A percentile compares a stretch with the other conserved stretches of the same genome.
Conservation (phyloP, 2,113 vertebrate genomes). For the Podarcis muralis region DNA sequence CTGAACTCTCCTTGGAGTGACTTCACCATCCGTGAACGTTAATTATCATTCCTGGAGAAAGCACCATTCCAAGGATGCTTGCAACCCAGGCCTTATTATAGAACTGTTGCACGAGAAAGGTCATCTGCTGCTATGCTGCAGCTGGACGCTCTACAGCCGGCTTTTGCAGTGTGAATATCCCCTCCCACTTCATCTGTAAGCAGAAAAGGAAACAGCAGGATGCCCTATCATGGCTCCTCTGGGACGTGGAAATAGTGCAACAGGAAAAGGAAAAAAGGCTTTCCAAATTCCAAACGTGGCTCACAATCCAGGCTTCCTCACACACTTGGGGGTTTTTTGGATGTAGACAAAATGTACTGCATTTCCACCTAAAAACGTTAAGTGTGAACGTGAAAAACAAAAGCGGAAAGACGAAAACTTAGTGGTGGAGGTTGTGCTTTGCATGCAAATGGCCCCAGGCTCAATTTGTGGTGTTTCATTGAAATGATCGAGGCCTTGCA, state of each 20-base stretch:
- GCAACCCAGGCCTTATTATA: neutral
- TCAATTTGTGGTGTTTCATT: neutral
- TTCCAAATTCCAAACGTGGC: neutral
- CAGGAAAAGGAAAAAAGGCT: neutral
- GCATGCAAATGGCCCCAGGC: no score
- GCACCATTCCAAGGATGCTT: neutral
- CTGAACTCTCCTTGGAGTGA: neutral
- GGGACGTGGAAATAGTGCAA: neutral
- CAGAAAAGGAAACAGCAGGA: neutral
- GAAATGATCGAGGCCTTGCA: neutral
- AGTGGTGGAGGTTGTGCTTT: neutral
- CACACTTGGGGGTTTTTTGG: neutral
- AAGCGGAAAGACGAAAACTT: neutral
- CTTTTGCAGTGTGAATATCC: neutral
- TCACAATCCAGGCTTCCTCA: neutral
- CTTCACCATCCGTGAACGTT: neutral
- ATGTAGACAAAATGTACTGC: neutral
- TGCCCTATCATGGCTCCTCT: neutral
- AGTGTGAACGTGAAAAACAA: no score
- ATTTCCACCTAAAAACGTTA: neutral
- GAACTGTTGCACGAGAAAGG: neutral
- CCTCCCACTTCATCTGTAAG: neutral
- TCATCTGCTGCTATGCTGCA: neutral
- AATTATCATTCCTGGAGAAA: slow-evolving; percentile 36
- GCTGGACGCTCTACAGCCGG: neutral